A percentile compares a stretch with the other conserved stretches of the same genome.
Evolutionary conservation across 2,113 vertebrate genomes (phyloP).

Genomic region (Eleginops maclovinus): DNA sequence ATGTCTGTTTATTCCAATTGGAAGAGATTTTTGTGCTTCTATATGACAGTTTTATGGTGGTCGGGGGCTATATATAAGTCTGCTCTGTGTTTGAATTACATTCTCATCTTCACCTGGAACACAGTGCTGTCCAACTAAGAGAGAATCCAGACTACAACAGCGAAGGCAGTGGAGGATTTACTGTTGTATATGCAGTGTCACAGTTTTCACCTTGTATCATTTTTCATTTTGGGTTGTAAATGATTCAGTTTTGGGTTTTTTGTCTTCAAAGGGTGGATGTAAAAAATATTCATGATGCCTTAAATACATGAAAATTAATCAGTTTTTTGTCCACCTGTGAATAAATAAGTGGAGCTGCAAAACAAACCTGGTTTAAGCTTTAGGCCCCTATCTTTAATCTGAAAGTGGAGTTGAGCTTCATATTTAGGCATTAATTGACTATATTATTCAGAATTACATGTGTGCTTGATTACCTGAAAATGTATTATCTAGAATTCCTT

Average conservation of each 20-base stretch:
- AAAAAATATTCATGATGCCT: not conserved
- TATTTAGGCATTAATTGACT: too few species aligned
- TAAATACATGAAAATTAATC: not conserved
- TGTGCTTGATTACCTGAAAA: too few species aligned
- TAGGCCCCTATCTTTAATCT: too few species aligned
- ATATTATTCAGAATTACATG: too few species aligned
- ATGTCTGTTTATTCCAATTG: slow-evolving; percentile 8
- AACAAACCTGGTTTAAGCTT: not conserved
- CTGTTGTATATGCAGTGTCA: not conserved
- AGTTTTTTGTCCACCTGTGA: not conserved
- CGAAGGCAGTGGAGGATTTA: not conserved
- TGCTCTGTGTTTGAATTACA: not conserved
- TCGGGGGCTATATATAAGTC: slow-evolving; percentile 3
- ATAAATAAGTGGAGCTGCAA: not conserved
- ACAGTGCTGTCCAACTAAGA: not conserved
- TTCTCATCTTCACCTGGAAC: not conserved
- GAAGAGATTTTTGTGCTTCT: slow-evolving; percentile 2
- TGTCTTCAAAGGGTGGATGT: not conserved
- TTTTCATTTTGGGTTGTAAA: not conserved
- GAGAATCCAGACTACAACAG: not conserved
- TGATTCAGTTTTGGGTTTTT: not conserved
- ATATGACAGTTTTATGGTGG: not conserved
- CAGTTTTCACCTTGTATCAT: not conserved
- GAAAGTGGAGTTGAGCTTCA: too few species aligned
- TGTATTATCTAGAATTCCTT: too few species aligned